Base-by-base conservation (phyloP, 2,888 invertebrate genomes). In the Halictus quadricinctus region DNA sequence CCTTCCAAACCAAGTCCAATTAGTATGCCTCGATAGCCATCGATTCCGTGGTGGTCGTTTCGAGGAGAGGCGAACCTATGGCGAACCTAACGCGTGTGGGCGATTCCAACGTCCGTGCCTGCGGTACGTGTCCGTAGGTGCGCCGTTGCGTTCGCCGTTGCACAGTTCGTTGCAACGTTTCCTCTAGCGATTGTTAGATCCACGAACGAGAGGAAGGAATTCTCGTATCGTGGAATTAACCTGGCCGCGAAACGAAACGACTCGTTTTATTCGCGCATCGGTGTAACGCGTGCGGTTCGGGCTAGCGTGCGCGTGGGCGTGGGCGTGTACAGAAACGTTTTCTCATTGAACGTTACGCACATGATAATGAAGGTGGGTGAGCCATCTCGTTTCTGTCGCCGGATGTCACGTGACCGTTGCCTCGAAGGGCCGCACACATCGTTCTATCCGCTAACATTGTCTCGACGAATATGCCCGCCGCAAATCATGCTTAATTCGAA, bases 301-400 rank as follows among this genome's bases (percentile, higher is more conserved):
- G n/a, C n/a, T 74, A 70, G 83, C 79, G 78, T 83, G 87, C 77
- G 75, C 80, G 86, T 86, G 87, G 89, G 73, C 81, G 86, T 87
- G 88, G 89, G 90, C 84, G 90, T 88, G 81, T 80, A 85, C 84
- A 83, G 85, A 86, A 87, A 89, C 84, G 81, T 90, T 89, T 88
- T 87, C 88, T 85, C 87, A 85, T 89, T 82, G 88, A 86, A 90
- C 90, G 90, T 81, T 87, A 83, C 89, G 84, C 83, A 89, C 90
- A 91, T 91, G 87, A 91, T 89, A 90, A 91, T 90, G 82, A 91
- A 89, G 86, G 81, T 91, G 89, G 90, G 90, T 77, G 91, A 88
- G 90, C 89, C 84, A 66, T 77, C 81, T 84, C 81, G 81, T 88
- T 85, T 84, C 83, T 84, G 80, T 83, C 25, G 70, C 91, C 91